Evolutionary conservation across 2,888 invertebrate species (phyloP).

Genomic region (Eremobia ochroleuca): DNA sequence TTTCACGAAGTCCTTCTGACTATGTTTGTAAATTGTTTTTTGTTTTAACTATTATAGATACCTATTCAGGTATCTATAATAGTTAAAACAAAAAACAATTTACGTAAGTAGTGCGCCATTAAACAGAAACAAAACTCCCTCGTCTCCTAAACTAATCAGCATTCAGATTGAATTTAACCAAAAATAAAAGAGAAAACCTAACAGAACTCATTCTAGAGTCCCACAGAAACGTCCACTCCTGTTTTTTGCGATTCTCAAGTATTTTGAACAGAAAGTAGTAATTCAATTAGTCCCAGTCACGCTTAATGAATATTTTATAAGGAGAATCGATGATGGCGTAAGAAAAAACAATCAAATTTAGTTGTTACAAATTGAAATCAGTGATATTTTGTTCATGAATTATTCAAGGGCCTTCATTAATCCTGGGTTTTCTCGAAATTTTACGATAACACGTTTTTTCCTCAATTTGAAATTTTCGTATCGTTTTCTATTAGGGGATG

Average conservation of each 20-base stretch:
- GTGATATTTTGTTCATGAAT: constrained; percentile 61
- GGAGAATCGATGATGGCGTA: constrained; percentile 53
- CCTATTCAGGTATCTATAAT: no score
- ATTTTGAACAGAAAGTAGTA: constrained; percentile 41
- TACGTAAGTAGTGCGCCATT: background rate
- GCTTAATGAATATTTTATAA: constrained; percentile 63
- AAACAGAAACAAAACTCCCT: background rate
- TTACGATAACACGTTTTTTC: constrained; percentile 50
- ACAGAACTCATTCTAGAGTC: constrained; percentile 12
- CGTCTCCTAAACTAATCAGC: background rate
- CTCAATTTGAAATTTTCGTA: constrained; percentile 46
- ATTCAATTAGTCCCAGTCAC: constrained; percentile 57
- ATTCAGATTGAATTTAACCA: constrained; percentile 42
- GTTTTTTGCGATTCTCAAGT: constrained; percentile 33
- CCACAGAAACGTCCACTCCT: background rate
- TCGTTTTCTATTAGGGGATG: constrained; percentile 36
- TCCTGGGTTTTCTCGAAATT: constrained; percentile 45
- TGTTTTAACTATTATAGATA: no score
- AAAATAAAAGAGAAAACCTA: constrained; percentile 24
- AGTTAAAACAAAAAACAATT: background rate
- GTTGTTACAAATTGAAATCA: constrained; percentile 63
- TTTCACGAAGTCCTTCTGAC: no score
- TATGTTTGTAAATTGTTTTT: no score
- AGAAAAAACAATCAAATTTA: constrained; percentile 66
- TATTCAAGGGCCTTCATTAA: constrained; percentile 55